Conservation (phyloP, 2,888 invertebrate species). For the Laspeyria flexula region DNA sequence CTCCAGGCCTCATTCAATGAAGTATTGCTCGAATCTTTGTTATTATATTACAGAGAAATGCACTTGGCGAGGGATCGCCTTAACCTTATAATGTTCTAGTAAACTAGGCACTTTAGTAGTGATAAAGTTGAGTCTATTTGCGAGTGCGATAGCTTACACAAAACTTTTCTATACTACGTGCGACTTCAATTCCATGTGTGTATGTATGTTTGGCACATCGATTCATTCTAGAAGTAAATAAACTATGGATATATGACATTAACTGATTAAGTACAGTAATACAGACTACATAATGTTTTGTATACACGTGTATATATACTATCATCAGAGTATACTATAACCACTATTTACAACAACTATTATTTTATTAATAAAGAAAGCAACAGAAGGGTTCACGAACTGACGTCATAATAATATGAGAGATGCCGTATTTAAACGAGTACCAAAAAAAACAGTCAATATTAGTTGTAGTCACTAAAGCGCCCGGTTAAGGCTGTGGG, state of each 20-base stretch:
- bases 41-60: too few species aligned
- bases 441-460: too few species aligned
- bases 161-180: constrained; percentile 20
- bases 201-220: constrained; percentile 1
- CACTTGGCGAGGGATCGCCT: too few species aligned
- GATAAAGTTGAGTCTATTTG: constrained; percentile 11
- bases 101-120: constrained; percentile 49
- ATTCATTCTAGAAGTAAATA: not conserved
- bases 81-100: constrained; percentile 14
- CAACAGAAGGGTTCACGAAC: too few species aligned
- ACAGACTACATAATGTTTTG: not conserved
- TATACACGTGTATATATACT: not conserved
- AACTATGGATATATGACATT: not conserved
- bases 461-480: too few species aligned
- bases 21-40: too few species aligned
- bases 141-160: not conserved
- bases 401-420: too few species aligned
- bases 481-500: too few species aligned
- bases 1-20: too few species aligned
- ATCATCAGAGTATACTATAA: not conserved
- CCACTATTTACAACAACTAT: too few species aligned
- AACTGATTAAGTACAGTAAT: not conserved
- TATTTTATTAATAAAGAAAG: too few species aligned
- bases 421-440: too few species aligned
- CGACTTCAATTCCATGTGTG: constrained; percentile 14